Evolutionary conservation across 2,113 vertebrate genomes (phyloP).

Genomic region (Clinocottus analis): DNA sequence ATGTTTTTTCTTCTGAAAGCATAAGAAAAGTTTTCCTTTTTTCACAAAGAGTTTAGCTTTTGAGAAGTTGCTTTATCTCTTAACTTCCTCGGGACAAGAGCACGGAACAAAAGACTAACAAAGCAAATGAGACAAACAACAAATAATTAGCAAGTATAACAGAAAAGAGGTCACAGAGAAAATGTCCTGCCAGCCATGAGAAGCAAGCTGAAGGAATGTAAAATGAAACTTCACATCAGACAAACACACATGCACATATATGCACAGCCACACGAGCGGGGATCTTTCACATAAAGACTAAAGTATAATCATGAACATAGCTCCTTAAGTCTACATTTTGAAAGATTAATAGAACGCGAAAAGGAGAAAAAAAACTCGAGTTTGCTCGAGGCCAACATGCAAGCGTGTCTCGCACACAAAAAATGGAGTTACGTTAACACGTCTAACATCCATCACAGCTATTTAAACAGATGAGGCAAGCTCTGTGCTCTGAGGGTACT

Average conservation of each 20-base stretch:
- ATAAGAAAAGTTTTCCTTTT: slow-evolving; percentile 6
- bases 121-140: slow-evolving; percentile 47
- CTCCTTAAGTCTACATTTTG: slow-evolving; percentile 45
- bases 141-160: slow-evolving; percentile 38
- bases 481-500: slow-evolving; percentile 44
- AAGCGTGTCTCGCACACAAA: slow-evolving; percentile 14
- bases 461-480: slow-evolving; percentile 53
- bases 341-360: slow-evolving; percentile 63
- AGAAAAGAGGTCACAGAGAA: slow-evolving; percentile 34
- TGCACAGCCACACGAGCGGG: slow-evolving; percentile 14
- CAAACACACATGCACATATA: slow-evolving; percentile 18
- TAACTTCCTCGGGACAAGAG: slow-evolving; percentile 7
- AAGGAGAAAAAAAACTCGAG: slow-evolving; percentile 25
- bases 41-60: slow-evolving; percentile 27
- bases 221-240: slow-evolving; percentile 42
- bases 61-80: slow-evolving; percentile 37
- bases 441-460: slow-evolving; percentile 50
- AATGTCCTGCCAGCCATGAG: slow-evolving; percentile 35
- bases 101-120: slow-evolving; percentile 36
- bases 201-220: slow-evolving; percentile 29
- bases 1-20: slow-evolving; percentile 1
- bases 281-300: slow-evolving; percentile 43
- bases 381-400: slow-evolving; percentile 27
- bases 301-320: slow-evolving; percentile 47
- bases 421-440: slow-evolving; percentile 30